Conservation (phyloP, 2,888 invertebrate genomes). For the Zaprionus obscuricornis region DNA sequence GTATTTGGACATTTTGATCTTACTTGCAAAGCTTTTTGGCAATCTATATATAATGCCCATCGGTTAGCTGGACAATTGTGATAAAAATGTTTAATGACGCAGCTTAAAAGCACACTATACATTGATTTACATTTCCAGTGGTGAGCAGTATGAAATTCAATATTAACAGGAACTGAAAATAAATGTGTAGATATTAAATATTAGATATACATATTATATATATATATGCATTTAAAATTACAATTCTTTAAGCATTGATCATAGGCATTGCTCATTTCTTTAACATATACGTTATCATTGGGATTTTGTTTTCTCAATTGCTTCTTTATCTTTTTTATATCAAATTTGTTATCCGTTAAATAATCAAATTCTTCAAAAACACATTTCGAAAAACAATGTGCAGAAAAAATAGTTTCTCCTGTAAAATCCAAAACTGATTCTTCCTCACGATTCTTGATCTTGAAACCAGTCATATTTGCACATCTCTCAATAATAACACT, state of each 20-base stretch:
- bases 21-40: conserved; percentile 52
- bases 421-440: conserved; percentile 71
- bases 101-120: conserved; percentile 63
- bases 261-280: conserved; percentile 72
- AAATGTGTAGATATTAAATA: background rate
- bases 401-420: conserved; percentile 52
- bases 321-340: conserved; percentile 60
- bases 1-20: conserved; percentile 63
- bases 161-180: conserved; percentile 46
- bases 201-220: too few relatives aligned
- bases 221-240: conserved; percentile 5
- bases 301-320: conserved; percentile 35
- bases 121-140: conserved; percentile 70
- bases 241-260: conserved; percentile 73
- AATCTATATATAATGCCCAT: conserved; percentile 68
- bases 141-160: too few relatives aligned
- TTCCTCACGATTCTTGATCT: conserved; percentile 51
- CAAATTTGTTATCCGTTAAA: conserved; percentile 49
- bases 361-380: conserved; percentile 56
- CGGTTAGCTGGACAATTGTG: conserved; percentile 73
- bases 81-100: conserved; percentile 69
- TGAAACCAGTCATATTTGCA: conserved; percentile 63
- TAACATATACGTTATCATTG: conserved; percentile 65
- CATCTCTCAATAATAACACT: conserved; percentile 63
- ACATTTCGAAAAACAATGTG: conserved; percentile 71